Conservation (phyloP, 2,888 invertebrate genomes). For the Hirtodrosophila duncani region DNA sequence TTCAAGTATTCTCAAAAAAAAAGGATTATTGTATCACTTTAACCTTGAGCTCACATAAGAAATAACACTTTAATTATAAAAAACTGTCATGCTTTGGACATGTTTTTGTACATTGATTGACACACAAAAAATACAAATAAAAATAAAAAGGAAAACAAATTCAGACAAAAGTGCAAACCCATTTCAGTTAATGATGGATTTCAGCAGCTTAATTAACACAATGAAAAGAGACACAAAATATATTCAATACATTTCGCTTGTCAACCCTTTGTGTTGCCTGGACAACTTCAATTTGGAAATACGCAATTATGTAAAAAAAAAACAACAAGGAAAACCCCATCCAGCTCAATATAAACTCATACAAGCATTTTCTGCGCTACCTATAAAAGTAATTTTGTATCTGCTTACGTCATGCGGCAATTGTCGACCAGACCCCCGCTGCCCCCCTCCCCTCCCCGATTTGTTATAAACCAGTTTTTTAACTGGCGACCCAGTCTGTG, state of each 20-base stretch:
- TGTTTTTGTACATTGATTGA: constrained; percentile 20
- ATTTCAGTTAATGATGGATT: constrained; percentile 22
- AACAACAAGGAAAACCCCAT: constrained; percentile 5
- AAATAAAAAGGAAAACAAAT: constrained; percentile 8
- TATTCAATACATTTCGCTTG: constrained; percentile 1
- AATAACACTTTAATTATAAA: constrained; percentile 21
- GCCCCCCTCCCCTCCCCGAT: neutral
- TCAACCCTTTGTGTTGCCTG: constrained; percentile 3
- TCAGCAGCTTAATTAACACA: constrained; percentile 27
- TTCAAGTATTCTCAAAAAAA: neutral
- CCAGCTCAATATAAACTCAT: constrained; percentile 23
- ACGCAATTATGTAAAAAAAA: constrained; percentile 27
- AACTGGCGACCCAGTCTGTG: constrained; percentile 35
- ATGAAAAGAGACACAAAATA: neutral
- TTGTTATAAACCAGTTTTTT: constrained; percentile 49
- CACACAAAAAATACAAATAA: neutral
- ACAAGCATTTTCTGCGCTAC: constrained; percentile 34
- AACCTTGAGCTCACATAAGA: constrained; percentile 35
- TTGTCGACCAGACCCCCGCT: constrained; percentile 17
- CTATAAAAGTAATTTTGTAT: constrained; percentile 19
- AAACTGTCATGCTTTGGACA: constrained; percentile 34
- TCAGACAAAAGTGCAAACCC: constrained; percentile 13
- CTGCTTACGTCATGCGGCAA: constrained; percentile 50
- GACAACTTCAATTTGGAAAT: constrained; percentile 23
- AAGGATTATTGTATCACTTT: neutral